Evolutionary conservation across 2,888 invertebrate genomes (phyloP).

Genomic region (Lycophotia porphyrea): DNA sequence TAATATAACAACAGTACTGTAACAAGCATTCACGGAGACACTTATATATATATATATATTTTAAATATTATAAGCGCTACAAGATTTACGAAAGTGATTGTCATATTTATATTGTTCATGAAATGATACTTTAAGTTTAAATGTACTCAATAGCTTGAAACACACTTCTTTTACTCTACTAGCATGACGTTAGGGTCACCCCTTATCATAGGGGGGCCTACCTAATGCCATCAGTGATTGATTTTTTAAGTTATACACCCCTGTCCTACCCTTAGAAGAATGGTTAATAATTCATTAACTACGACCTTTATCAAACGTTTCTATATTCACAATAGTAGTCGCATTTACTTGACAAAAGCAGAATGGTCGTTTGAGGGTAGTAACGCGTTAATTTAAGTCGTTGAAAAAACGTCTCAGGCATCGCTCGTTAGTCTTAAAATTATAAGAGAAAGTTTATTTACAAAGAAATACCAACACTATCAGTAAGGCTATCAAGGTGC

Average conservation of each 20-base stretch:
- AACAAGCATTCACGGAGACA: conserved; percentile 56
- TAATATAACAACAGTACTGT: conserved; percentile 47
- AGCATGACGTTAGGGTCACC: conserved; percentile 5
- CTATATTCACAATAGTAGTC: conserved; percentile 63
- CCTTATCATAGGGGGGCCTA: conserved; percentile 40
- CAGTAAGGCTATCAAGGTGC: not conserved
- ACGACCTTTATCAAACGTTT: conserved; percentile 37
- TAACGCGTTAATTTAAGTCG: conserved; percentile 6
- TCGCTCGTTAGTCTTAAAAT: conserved; percentile 15
- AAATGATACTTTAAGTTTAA: conserved; percentile 23
- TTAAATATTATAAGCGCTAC: conserved; percentile 56
- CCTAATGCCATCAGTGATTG: not conserved
- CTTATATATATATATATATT: conserved; percentile 48
- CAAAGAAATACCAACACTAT: conserved; percentile 40
- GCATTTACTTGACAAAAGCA: conserved; percentile 47
- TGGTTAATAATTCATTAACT: conserved; percentile 5
- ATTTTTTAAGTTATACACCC: not conserved
- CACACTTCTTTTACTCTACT: not conserved
- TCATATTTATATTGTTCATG: conserved; percentile 36
- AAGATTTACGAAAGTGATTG: conserved; percentile 64
- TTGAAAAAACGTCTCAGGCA: not conserved
- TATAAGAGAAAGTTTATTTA: conserved; percentile 35
- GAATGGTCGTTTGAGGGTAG: conserved; percentile 33
- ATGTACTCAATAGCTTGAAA: conserved; percentile 39
- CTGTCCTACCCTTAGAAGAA: conserved; percentile 3